Conservation (phyloP, 2,113 vertebrate species). For the Ictalurus punctatus region DNA sequence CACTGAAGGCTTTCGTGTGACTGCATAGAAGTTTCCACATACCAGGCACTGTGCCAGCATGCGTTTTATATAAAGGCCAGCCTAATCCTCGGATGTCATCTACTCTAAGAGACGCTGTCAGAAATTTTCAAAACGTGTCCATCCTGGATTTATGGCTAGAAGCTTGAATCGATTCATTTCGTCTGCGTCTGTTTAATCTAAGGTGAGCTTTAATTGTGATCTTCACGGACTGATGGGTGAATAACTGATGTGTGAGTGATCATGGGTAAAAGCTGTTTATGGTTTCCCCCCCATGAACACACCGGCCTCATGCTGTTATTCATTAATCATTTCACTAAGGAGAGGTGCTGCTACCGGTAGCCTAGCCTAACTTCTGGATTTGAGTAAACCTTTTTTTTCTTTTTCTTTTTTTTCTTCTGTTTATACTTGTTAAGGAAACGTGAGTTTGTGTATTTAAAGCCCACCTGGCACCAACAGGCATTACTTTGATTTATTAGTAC, state of each 20-base stretch:
- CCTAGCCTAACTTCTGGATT: constrained; percentile 11
- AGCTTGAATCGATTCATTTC: constrained; percentile 16
- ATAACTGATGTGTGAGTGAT: constrained; percentile 30
- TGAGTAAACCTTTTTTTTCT: background rate
- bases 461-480: constrained; percentile 37
- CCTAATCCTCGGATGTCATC: background rate
- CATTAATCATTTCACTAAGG: constrained; percentile 40
- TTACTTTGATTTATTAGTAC: constrained; percentile 55
- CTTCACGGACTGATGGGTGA: constrained; percentile 48
- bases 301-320: constrained; percentile 31
- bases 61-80: constrained; percentile 1
- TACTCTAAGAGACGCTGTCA: background rate
- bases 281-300: constrained; percentile 25
- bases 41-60: constrained; percentile 29
- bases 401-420: background rate
- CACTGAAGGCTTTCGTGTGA: background rate
- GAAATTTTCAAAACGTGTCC: background rate
- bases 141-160: background rate
- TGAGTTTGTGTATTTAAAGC: constrained; percentile 3
- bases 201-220: constrained; percentile 47
- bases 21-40: constrained; percentile 40
- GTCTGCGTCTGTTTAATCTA: constrained; percentile 8
- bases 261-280: constrained; percentile 42
- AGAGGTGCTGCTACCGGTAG: background rate
- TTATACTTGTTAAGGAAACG: background rate